A percentile compares a stretch with the other conserved stretches of the same genome.
phyloP scores from a whole-genome alignment of 1,140 invertebrate genomes.

The Anoplophora glabripennis region DNA sequence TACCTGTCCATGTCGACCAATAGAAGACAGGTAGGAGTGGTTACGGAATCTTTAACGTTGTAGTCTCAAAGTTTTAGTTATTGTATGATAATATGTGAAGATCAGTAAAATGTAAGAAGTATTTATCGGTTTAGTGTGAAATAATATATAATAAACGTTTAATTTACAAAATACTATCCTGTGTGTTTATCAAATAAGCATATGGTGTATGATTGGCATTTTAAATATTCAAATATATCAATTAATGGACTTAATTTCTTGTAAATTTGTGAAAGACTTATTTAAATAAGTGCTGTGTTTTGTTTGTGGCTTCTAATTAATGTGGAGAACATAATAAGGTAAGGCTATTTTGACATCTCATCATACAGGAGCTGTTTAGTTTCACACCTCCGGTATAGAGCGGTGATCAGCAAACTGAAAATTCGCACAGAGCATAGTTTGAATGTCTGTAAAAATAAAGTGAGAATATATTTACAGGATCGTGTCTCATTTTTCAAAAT shows the following conservation, averaged over 20 bases:
- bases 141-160: conserved; percentile 46
- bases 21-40: conserved; percentile 30
- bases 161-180: conserved; percentile 42
- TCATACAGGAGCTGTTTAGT: no score
- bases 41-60: conserved; percentile 26
- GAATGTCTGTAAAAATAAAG: no score
- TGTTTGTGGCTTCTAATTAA: neutral
- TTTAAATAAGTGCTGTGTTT: conserved; percentile 3
- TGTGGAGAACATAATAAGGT: neutral
- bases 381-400: no score
- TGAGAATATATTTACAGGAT: no score
- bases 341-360: no score
- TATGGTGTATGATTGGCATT: conserved; percentile 37
- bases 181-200: conserved; percentile 42
- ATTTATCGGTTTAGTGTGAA: conserved; percentile 48
- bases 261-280: conserved; percentile 6
- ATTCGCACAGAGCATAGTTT: no score
- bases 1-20: conserved; percentile 30
- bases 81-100: conserved; percentile 39
- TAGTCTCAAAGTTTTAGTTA: conserved; percentile 38
- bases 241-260: conserved; percentile 14
- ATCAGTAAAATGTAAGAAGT: conserved; percentile 37
- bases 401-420: no score
- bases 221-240: conserved; percentile 20
- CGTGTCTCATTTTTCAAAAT: no score